Base-by-base conservation (phyloP, 2,113 vertebrate species). In the Ahaetulla prasina region DNA sequence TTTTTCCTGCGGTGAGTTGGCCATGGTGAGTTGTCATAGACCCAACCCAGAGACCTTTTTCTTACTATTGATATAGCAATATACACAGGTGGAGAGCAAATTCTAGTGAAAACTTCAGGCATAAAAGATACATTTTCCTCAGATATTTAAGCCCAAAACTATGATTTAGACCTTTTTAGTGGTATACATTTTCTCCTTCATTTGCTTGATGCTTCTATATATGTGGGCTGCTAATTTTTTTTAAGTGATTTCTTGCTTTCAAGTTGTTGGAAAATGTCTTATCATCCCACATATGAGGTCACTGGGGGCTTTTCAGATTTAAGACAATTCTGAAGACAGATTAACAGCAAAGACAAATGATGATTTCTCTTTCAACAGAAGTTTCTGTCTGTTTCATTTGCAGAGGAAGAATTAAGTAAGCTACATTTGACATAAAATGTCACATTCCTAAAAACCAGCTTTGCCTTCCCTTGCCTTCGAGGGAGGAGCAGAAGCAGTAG, bases 271-370 rank as follows among this genome's bases (percentile, higher is more conserved):
- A 96, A 97, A 96, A 96, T 94, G 93, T 92, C 92, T 93, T 92
- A 93, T 94, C 92, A 95, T 96, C 93, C 95, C 90, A 0, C 84
- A 47, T 96, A 93, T 90, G 96, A 98, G 97, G 97, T 97, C 97
- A 97, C 43, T 85, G 87, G 96, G 95, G 96, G 96, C 97, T 96
- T 97, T 97, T 97, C 96, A 97, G 97, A 98, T 60, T 96, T 95
- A 95, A 97, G 97, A 97, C 97, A 98, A 97, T 97, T 97, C 94
- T 96, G 97, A 97, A 96, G 97, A 96, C 94, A 97, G 96, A 97
- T 97, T 97, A 97, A 98, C 96, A 97, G 95, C 97, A 96, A 97
- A 97, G 97, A 97, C 96, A 98, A 98, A 98, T 97, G 97, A 97
- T 97, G 96, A 97, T 97, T 98, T 98, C 98, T 97, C 98, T 98